Base-by-base conservation (phyloP, 2,888 invertebrate species). In the Coleophora flavipennella region DNA sequence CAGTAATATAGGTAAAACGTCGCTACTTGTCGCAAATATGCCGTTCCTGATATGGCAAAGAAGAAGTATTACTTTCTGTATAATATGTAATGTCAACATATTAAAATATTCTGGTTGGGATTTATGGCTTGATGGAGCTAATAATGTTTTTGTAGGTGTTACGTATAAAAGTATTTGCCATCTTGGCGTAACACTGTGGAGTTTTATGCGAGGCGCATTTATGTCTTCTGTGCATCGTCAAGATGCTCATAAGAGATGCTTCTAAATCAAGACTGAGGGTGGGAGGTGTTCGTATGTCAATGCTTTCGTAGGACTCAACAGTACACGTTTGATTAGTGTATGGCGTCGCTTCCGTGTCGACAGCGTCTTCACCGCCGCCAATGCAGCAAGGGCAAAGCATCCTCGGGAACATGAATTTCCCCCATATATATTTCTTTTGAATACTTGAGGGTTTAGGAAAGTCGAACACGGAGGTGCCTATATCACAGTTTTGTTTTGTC, bases 351-450 rank as follows among this genome's bases (percentile, higher is more conserved):
- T 20, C 20, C 20, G 3, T 20, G 20, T 65, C 57, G 13, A 53
- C 38, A 7, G 43, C 46, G 39, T 63, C 64, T 1, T 59, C 62
- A n/a, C 51, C 55, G 6, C 64, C 66, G 3, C 70, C 68, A 20
- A 61, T 59, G 43, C 77, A 77, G 47, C 80, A 80, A 1, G 80
- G 78, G 35, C 79, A 81, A 1, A 68, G 13, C 0, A 66, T 20
- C 42, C 45, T 69, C 8, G 75, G 73, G 3, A 61, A 41, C 32
- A 36, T 44, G 2, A 45, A 42, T 45, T 55, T 64, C 33, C 49
- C 54, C 54, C 61, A 62, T 3, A 47, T 43, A 41, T 42, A 41
- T 45, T 31, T 41, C 51, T 14, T 43, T 44, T 9, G 42, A 20
- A 20, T 20, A 20, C 20, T 40, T 27, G 41, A 40, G 1, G 41